Evolutionary conservation across 2,888 invertebrate genomes (phyloP).

Genomic region (Caenorhabditis japonica): DNA sequence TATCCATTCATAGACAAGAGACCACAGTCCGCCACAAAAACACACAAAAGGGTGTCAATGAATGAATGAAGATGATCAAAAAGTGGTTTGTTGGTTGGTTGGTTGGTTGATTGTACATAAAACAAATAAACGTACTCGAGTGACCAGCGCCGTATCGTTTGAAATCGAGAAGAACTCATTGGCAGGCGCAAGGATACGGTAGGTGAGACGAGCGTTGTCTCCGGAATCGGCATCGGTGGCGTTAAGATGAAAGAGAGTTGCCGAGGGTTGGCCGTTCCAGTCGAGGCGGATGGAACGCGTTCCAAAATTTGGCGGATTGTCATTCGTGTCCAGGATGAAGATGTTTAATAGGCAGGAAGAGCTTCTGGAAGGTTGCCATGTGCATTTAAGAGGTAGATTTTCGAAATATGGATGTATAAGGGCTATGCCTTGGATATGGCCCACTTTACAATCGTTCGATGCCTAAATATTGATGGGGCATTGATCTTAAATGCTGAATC

Average conservation of each 20-base stretch:
- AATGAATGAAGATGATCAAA: too few species aligned
- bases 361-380: conserved; percentile 82
- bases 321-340: conserved; percentile 86
- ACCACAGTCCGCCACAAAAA: too few species aligned
- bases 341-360: conserved; percentile 86
- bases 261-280: conserved; percentile 23
- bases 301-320: conserved; percentile 89
- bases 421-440: too few species aligned
- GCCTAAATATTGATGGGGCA: too few species aligned
- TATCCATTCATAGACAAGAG: background rate
- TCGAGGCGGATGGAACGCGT: conserved; percentile 78
- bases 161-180: conserved; percentile 83
- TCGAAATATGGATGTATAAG: too few species aligned
- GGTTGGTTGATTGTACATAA: too few species aligned
- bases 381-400: background rate
- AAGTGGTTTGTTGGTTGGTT: too few species aligned
- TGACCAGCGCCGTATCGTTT: conserved; percentile 11
- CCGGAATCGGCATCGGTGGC: conserved; percentile 89
- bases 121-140: conserved; percentile 30
- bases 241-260: conserved; percentile 81
- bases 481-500: too few species aligned
- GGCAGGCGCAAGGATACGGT: conserved; percentile 83
- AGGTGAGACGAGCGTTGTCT: conserved; percentile 86
- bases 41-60: too few species aligned
- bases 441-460: too few species aligned